Conservation (phyloP, 2,888 invertebrate genomes). For the Catocala sponsa region DNA sequence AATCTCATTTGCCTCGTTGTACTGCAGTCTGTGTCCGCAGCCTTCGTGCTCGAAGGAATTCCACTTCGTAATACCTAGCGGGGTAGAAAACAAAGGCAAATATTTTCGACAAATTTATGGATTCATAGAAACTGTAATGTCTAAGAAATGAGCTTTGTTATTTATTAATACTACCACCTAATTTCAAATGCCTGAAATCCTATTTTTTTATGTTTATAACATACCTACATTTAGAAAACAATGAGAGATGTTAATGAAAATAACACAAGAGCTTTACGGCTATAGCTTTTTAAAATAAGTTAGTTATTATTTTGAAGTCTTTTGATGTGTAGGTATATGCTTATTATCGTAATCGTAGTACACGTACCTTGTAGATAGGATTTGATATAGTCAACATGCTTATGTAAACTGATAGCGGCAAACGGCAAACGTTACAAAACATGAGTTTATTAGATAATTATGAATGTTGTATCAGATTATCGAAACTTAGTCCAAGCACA, state of each 20-base stretch:
- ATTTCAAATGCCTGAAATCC: conserved; percentile 9
- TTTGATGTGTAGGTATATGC: conserved; percentile 47
- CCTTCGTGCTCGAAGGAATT: conserved; percentile 10
- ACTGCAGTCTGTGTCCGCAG: conserved; percentile 16
- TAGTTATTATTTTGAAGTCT: conserved; percentile 47
- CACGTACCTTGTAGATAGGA: conserved; percentile 68
- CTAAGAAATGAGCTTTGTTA: conserved; percentile 9
- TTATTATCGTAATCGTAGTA: conserved; percentile 62
- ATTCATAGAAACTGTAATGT: conserved; percentile 5
- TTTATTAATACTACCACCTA: conserved; percentile 5
- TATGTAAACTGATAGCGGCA: conserved; percentile 83
- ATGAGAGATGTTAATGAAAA: not conserved
- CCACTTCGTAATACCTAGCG: conserved; percentile 10
- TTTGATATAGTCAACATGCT: conserved; percentile 71
- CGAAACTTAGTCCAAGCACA: conserved; percentile 68
- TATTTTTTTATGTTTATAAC: conserved; percentile 7
- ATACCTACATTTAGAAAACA: conserved; percentile 1
- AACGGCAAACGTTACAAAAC: conserved; percentile 80
- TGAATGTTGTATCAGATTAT: conserved; percentile 81
- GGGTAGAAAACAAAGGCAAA: conserved; percentile 2
- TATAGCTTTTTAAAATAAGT: conserved; percentile 28
- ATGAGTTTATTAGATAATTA: conserved; percentile 83
- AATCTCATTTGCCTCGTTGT: conserved; percentile 43
- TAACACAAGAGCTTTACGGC: not conserved
- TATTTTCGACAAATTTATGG: conserved; percentile 13